Base-by-base conservation (phyloP, 2,797 vertebrate genomes). In the Bradypus variegatus region DNA sequence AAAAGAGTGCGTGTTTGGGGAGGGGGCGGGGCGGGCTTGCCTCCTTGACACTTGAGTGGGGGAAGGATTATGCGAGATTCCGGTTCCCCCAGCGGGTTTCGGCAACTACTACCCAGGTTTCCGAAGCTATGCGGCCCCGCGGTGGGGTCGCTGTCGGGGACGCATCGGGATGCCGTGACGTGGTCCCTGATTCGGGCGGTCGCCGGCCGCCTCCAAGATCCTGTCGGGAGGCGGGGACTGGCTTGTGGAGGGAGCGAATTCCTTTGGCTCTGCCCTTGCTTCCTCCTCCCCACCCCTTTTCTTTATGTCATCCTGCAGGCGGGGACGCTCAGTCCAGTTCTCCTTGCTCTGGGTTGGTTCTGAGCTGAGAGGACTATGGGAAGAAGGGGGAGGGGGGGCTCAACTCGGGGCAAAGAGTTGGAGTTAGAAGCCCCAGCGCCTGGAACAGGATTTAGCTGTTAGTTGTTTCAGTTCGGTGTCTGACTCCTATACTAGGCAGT, bases 161-260 rank as follows among this genome's bases (percentile, higher is more conserved):
- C 92, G 75, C 85, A 38, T 85, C 64, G 88, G 94, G 96, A 95
- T 95, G 96, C 95, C 36, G 95, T 95, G 95, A 95, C 95, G 95
- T 95, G 96, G 95, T 93, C 85, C 81, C 25, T 1, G 92, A 62
- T 91, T 85, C 84, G 25, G 90, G 95, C 90, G 91, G 91, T 89
- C 94, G 72, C 95, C 78, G 64, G 90, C 92, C 78, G 85, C 94
- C 96, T 93, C 77, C 78, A 13, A 55, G 91, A 89, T 89, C 92
- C 77, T 73, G 64, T 69, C 67, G 75, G 88, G 90, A 91, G 96
- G 96, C 93, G 96, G 95, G 89, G 95, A 90, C 95, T 80, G 89
- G 92, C 65, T 84, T 31, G 70, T 70, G 94, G 94, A 96, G 94
- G 81, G 91, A 95, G 93, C 93, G n/a, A 89, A 95, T 94, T 94